Evolutionary conservation across 2,113 vertebrate species (phyloP).

Genomic region (Myanophis thanlyinensis): DNA sequence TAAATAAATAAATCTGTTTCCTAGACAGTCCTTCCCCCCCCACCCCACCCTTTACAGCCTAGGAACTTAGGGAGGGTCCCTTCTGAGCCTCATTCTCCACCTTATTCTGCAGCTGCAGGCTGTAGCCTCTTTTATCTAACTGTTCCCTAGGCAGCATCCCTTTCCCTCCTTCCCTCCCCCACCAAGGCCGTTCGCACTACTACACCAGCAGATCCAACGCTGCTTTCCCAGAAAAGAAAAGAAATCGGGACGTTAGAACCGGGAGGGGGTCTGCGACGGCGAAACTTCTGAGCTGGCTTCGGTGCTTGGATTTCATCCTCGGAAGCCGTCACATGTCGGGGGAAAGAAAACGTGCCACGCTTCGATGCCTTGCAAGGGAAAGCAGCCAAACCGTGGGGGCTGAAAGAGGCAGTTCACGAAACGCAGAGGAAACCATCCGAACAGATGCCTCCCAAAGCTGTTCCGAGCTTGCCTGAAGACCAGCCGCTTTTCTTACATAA

Average conservation of each 20-base stretch:
- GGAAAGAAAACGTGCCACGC: neutral
- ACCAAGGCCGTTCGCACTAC: neutral
- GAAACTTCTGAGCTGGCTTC: neutral
- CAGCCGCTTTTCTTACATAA: neutral
- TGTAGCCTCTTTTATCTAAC: no score
- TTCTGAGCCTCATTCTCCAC: no score
- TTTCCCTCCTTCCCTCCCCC: no score
- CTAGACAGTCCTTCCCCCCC: neutral
- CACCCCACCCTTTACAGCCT: no score
- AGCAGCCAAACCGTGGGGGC: neutral
- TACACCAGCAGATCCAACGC: neutral
- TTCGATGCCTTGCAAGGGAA: neutral
- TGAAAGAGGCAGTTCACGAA: neutral
- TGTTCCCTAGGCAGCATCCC: no score
- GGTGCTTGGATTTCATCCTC: neutral
- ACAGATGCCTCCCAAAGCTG: neutral
- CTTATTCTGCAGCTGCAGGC: no score
- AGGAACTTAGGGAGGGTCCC: no score
- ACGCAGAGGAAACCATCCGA: neutral
- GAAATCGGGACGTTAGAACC: no score
- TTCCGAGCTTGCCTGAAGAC: neutral
- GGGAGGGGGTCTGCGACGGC: neutral
- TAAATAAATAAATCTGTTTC: no score
- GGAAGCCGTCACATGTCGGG: neutral
- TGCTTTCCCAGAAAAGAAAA: neutral